Evolutionary conservation across 2,113 vertebrate species (phyloP), one percentile per base, ranked within the genome.

Genomic region (Thermophis baileyi): DNA sequence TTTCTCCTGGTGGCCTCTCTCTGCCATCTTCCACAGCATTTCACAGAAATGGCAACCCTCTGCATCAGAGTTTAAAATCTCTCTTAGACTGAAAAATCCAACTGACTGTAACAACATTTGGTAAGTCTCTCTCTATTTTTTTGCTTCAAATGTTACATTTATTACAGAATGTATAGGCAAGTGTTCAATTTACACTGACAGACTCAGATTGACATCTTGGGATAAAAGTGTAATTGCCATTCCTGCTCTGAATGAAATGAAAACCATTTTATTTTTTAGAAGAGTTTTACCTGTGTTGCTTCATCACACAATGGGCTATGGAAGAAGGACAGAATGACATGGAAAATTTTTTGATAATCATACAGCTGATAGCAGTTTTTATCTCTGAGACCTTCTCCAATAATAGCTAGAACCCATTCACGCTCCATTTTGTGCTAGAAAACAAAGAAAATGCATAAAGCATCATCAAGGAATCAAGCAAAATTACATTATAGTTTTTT

Each of bases 301-400:
- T 98, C 97, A 10, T 98, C 98, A 91, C 98, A 98, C 89, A 99
- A 95, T 0, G 98, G 98, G 92, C 98, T 98, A 97, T 96, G 98
- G 96, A 98, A 98, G 96, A 99, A 99, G 69, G 98, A 97, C 93
- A 99, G 95, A 69, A 99, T 91, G 89, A 98, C 94, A 94, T 98
- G 98, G 95, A 98, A 98, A 92, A 99, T 96, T 53, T 97, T 97
- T 86, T 99, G 98, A 93, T 98, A 97, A 93, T 98, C 97, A 40
- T 98, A 99, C 2, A 99, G 93, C 35, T 98, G 96, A 0, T 98
- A 99, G 96, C 98, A 98, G 30, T 98, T 91, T 25, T 96, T 97
- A 93, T 99, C 99, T 18, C 96, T 97, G 46, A 99, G 94, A 6
- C 99, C 98, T 91, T 99, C 98, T 90, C 97, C 97, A 90, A 99